These are phyloP conservation scores for Toxotes chatareus DNA, from an alignment of 2,113 vertebrate species.

Conservation along the genomic window DNA sequence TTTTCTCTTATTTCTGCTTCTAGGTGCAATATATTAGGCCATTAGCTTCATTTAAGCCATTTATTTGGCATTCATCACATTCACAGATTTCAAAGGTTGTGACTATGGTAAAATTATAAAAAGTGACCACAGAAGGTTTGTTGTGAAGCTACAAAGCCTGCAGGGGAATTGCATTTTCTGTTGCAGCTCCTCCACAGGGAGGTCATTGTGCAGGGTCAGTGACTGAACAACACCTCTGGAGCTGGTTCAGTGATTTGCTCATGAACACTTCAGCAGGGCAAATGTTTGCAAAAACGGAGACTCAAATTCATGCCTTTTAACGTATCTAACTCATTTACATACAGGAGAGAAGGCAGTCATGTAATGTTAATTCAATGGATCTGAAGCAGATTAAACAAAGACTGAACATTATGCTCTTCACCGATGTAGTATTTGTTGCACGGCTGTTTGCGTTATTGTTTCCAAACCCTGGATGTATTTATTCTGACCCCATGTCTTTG, in stretches of 20 bases:
- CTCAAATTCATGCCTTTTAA: not conserved
- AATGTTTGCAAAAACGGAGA: not conserved
- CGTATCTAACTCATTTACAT: conserved; percentile 1
- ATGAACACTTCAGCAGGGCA: conserved; percentile 16
- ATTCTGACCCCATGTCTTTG: conserved; percentile 38
- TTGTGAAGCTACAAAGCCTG: conserved; percentile 6
- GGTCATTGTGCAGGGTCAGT: conserved; percentile 21
- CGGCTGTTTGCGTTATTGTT: not conserved
- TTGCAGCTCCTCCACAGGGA: conserved; percentile 12
- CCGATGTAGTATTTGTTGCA: not conserved
- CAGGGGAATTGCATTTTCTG: conserved; percentile 18
- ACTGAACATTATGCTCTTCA: not conserved
- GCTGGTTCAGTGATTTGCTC: conserved; percentile 21
- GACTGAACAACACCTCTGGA: conserved; percentile 21
- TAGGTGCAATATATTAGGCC: not conserved
- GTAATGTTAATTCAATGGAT: not conserved
- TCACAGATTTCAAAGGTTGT: not conserved
- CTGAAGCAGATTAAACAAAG: not conserved
- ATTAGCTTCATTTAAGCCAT: not conserved
- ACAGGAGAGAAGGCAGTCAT: not conserved
- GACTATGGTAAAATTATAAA: not conserved
- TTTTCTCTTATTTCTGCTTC: too few species aligned
- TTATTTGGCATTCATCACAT: not conserved
- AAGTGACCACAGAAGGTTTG: not conserved
- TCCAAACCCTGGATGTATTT: not conserved